Evolutionary conservation across 2,113 vertebrate genomes (phyloP).

Genomic region (Dryoscopus gambensis): DNA sequence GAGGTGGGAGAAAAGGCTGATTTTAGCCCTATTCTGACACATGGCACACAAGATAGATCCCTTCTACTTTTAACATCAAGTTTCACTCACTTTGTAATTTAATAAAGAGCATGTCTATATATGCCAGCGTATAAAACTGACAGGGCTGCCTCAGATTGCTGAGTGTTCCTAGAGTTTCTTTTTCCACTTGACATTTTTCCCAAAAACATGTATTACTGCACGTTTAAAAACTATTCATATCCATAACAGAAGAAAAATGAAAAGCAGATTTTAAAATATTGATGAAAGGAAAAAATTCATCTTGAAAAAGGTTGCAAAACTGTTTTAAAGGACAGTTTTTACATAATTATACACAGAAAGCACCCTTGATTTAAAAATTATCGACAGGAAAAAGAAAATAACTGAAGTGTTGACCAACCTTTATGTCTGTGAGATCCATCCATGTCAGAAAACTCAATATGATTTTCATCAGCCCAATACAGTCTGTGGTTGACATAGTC

Average conservation of each 20-base stretch:
- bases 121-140: background rate
- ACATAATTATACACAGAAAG: background rate
- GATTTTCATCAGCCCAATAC: conserved; percentile 96
- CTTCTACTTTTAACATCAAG: background rate
- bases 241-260: background rate
- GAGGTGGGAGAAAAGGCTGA: background rate
- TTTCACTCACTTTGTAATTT: background rate
- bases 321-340: background rate
- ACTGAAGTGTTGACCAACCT: conserved; percentile 71
- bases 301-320: background rate
- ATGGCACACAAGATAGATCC: background rate
- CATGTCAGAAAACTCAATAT: conserved; percentile 95
- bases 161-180: background rate
- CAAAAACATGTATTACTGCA: too few relatives aligned
- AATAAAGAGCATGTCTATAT: background rate
- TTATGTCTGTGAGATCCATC: conserved; percentile 89
- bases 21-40: background rate
- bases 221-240: background rate
- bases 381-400: background rate
- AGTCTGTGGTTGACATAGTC: conserved; percentile 95
- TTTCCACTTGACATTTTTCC: background rate
- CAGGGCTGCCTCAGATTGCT: background rate
- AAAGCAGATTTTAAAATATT: background rate
- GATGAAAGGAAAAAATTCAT: background rate
- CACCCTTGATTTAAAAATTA: background rate